phyloP scores from a whole-genome alignment of 2,113 vertebrate species.

The Gymnogyps californianus region DNA sequence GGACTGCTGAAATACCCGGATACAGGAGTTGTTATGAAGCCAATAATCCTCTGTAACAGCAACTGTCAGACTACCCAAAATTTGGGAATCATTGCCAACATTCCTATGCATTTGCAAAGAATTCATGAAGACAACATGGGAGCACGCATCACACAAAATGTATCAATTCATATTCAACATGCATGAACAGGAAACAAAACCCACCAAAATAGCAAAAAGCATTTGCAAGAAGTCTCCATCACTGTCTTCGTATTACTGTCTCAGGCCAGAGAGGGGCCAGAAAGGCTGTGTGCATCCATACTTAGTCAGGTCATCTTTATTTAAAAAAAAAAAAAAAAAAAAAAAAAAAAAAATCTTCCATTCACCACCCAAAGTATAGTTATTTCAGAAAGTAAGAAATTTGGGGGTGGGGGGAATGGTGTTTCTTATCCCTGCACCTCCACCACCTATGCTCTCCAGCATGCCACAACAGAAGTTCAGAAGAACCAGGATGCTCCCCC shows the following conservation, averaged over 20 bases:
- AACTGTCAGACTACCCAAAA: neutral
- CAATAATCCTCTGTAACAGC: neutral
- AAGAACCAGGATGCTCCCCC: neutral
- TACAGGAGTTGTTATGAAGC: neutral
- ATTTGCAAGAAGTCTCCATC: neutral
- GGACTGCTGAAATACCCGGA: neutral
- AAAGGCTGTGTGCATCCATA: neutral
- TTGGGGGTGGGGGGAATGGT: fast-evolving
- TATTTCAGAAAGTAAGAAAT: neutral
- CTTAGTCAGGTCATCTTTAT: neutral
- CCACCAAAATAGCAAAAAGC: neutral
- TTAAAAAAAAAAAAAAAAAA: neutral
- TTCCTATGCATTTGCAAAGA: neutral
- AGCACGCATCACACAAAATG: neutral
- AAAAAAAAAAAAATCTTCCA: neutral
- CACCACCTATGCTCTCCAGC: neutral
- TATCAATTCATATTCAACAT: neutral
- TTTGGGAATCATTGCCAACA: neutral
- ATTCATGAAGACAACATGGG: neutral
- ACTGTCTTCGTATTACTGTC: neutral
- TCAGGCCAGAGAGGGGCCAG: neutral
- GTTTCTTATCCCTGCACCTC: neutral
- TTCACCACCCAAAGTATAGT: neutral
- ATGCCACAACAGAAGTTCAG: neutral
- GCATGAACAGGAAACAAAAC: neutral